Percentiles rank a stretch among this genome's conserved stretches.
These are phyloP conservation scores for Otus sunia DNA, from an alignment of 2,113 vertebrate genomes.

Conservation along the genomic window DNA sequence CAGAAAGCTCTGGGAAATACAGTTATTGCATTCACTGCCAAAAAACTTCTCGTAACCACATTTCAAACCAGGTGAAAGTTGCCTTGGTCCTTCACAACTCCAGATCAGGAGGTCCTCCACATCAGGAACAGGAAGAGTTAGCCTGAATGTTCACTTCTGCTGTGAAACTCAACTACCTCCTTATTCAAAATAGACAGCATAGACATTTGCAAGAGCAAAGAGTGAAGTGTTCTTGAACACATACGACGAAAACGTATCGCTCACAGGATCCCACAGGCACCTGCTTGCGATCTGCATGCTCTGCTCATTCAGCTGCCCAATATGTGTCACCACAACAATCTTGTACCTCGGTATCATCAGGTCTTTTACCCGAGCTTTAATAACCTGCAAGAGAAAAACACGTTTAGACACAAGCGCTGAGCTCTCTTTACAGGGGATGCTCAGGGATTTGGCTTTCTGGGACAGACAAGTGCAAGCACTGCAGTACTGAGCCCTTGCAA, in stretches of 20 bases:
- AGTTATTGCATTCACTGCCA: neutral
- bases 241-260: conserved; percentile 78
- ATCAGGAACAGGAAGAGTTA: neutral
- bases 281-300: conserved; percentile 84
- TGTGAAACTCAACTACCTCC: neutral
- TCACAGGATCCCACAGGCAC: conserved; percentile 85
- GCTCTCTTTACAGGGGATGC: too few relatives aligned
- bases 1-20: neutral
- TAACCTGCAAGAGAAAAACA: conserved; percentile 70
- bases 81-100: neutral
- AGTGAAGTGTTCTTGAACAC: conserved; percentile 86
- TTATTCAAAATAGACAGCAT: conserved; percentile 86
- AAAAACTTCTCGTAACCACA: neutral
- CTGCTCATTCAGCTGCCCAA: conserved; percentile 83
- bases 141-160: neutral
- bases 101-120: neutral
- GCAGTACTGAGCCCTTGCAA: neutral
- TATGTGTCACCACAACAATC: conserved; percentile 80
- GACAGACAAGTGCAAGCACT: too few relatives aligned
- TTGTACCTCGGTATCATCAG: conserved; percentile 86
- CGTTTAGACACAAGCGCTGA: rapidly evolving
- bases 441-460: neutral
- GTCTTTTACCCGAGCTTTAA: conserved; percentile 84
- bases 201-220: conserved; percentile 85
- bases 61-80: neutral